Conservation (phyloP, 2,113 vertebrate species). For the Apteryx mantelli region DNA sequence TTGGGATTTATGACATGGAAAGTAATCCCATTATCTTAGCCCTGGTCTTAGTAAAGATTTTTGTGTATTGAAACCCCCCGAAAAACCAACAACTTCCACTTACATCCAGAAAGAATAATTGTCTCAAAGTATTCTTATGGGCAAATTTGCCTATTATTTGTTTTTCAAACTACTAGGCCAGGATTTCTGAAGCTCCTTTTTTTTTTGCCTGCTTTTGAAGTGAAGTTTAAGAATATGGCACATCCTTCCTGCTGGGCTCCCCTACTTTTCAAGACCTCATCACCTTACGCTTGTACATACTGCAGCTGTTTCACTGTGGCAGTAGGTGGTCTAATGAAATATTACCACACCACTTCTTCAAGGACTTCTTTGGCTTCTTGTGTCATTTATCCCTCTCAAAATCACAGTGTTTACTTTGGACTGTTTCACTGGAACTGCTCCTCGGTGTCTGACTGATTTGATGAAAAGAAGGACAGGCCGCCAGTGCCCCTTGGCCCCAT, state of each 20-base stretch:
- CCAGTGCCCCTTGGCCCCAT: not conserved
- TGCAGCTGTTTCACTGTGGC: not conserved
- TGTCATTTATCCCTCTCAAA: constrained; percentile 25
- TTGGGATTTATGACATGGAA: not conserved
- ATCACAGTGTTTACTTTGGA: constrained; percentile 25
- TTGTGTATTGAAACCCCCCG: not conserved
- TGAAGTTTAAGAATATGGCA: not conserved
- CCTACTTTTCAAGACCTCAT: not conserved
- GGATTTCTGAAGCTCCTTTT: not conserved
- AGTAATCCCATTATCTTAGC: not conserved
- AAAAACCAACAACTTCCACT: not conserved
- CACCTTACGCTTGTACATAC: not conserved
- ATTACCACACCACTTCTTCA: not conserved
- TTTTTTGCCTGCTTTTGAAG: not conserved
- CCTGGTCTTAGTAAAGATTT: not conserved
- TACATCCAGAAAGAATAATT: not conserved
- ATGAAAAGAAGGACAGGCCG: not conserved
- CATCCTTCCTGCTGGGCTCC: not conserved
- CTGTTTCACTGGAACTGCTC: not conserved
- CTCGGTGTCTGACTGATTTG: not conserved
- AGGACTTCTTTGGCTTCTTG: not conserved
- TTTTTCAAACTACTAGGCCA: not conserved
- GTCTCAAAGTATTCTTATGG: not conserved
- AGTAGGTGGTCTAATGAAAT: constrained; percentile 18
- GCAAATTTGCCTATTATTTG: not conserved